Conservation (phyloP, 1,140 invertebrate genomes). For the Augochlora pura region DNA sequence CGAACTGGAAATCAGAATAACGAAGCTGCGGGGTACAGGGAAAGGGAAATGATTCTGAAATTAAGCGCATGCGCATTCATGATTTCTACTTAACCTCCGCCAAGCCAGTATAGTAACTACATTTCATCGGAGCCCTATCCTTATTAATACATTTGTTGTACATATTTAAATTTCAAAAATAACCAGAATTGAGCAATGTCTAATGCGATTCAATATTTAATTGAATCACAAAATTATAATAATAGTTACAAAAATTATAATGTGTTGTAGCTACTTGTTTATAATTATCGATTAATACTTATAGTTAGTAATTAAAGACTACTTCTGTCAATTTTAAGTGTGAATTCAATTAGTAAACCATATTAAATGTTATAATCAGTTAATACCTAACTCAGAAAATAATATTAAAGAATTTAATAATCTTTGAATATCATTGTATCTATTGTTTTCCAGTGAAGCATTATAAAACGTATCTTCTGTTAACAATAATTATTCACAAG, state of each 20-base stretch:
- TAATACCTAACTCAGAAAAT: not conserved
- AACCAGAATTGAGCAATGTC: too few relatives aligned
- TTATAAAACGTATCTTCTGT: not conserved
- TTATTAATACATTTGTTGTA: not conserved
- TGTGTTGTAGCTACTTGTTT: too few relatives aligned
- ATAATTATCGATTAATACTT: too few relatives aligned
- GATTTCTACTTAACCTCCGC: constrained; percentile 27
- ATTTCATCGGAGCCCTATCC: not conserved
- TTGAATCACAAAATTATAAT: too few relatives aligned
- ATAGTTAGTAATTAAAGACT: too few relatives aligned
- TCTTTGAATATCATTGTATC: not conserved
- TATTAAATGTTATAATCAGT: too few relatives aligned
- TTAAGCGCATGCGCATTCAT: constrained; percentile 29
- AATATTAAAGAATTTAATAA: not conserved
- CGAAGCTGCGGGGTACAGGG: constrained; percentile 12
- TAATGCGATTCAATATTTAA: too few relatives aligned
- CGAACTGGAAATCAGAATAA: constrained; percentile 72
- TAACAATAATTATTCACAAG: not conserved
- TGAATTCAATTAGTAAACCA: too few relatives aligned
- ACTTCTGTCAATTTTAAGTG: too few relatives aligned
- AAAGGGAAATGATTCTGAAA: not conserved
- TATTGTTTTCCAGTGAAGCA: not conserved
- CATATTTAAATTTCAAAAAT: too few relatives aligned
- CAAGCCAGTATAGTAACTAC: constrained; percentile 10
- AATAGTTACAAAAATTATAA: too few relatives aligned